These are phyloP conservation scores for Drosophila borealis DNA, from an alignment of 2,888 invertebrate genomes.

Conservation along the genomic window DNA sequence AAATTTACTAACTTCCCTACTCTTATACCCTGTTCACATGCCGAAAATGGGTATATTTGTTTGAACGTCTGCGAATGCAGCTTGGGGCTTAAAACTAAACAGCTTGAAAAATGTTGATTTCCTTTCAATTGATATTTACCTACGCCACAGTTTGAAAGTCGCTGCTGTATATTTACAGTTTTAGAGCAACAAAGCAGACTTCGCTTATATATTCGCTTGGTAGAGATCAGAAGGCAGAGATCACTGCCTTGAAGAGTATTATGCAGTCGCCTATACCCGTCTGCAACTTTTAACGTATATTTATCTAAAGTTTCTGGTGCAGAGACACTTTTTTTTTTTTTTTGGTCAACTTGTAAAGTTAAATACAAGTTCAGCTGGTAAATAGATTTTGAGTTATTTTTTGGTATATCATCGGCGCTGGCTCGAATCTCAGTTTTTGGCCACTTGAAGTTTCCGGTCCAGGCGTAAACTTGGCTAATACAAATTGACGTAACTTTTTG, in stretches of 20 bases:
- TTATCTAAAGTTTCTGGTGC: background rate
- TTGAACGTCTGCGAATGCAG: no score
- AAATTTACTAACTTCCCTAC: background rate
- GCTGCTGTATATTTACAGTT: no score
- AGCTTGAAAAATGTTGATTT: no score
- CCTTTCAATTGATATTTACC: no score
- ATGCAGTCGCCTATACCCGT: background rate
- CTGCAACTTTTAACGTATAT: conserved; percentile 1
- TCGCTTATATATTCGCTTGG: no score
- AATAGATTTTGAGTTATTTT: conserved; percentile 37
- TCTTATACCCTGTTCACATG: no score
- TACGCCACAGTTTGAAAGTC: no score
- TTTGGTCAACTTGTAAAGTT: background rate
- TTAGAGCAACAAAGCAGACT: no score
- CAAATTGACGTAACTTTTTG: conserved; percentile 74
- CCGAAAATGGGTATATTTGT: no score
- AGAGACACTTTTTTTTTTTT: background rate
- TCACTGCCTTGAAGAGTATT: no score
- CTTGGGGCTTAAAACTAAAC: no score
- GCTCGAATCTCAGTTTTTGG: conserved; percentile 43
- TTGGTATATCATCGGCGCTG: conserved; percentile 40
- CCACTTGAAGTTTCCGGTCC: conserved; percentile 55
- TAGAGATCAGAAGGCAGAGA: no score
- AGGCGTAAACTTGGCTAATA: conserved; percentile 69
- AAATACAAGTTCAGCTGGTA: conserved; percentile 14